Conservation (phyloP, 2,888 invertebrate genomes). For the Catotricha subobsoleta region DNA sequence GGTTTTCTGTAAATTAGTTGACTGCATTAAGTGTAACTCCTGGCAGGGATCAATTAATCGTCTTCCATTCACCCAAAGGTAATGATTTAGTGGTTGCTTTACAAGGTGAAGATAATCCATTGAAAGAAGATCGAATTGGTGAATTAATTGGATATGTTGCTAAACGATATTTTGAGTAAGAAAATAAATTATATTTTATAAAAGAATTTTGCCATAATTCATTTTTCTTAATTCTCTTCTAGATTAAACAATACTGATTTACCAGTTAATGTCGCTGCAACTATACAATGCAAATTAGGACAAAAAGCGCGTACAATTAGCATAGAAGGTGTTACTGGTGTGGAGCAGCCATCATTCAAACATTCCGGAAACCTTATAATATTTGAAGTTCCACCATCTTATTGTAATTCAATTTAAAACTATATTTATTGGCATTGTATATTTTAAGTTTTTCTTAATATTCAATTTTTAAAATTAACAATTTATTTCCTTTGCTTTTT, state of each 20-base stretch:
- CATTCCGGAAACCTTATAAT: conserved; percentile 24
- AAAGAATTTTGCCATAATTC: not conserved
- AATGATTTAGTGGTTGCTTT: conserved; percentile 83
- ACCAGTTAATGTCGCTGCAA: conserved; percentile 49
- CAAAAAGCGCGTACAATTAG: conserved; percentile 43
- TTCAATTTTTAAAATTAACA: no score
- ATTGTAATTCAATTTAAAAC: conserved; percentile 17
- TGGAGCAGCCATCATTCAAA: conserved; percentile 25
- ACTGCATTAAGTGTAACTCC: conserved; percentile 74
- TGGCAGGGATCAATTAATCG: conserved; percentile 69
- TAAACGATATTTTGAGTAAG: conserved; percentile 59
- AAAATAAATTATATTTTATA: conserved; percentile 15
- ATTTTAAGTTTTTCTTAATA: no score
- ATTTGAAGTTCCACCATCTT: conserved; percentile 28
- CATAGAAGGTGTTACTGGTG: conserved; percentile 23
- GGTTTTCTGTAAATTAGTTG: conserved; percentile 32
- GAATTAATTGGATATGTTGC: conserved; percentile 71
- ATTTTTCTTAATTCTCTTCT: conserved; percentile 17
- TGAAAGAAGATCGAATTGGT: conserved; percentile 59
- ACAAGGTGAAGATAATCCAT: conserved; percentile 22
- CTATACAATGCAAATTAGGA: conserved; percentile 68
- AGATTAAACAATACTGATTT: conserved; percentile 55
- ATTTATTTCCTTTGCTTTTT: no score
- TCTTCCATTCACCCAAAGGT: conserved; percentile 68
- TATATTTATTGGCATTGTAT: no score